These are phyloP conservation scores for Vireo altiloquus DNA, from an alignment of 2,113 vertebrate genomes.

Conservation along the genomic window DNA sequence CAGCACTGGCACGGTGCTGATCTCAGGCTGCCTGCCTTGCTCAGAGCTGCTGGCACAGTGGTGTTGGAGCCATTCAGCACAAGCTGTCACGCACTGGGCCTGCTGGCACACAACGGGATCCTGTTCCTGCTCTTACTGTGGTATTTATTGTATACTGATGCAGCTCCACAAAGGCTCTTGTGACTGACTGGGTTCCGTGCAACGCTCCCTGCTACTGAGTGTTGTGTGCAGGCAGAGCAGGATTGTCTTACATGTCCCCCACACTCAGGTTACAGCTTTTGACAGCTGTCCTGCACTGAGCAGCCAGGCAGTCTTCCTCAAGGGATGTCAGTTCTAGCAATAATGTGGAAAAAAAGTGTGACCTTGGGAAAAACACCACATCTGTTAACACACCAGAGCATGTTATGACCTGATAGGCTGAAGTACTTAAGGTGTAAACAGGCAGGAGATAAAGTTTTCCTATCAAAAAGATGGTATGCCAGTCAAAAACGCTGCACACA, in stretches of 20 bases:
- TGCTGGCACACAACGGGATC: neutral
- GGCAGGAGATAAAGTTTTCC: neutral
- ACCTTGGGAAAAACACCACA: neutral
- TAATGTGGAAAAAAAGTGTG: neutral
- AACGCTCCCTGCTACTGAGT: accelerated
- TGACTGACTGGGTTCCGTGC: neutral
- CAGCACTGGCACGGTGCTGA: accelerated
- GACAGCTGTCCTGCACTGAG: accelerated
- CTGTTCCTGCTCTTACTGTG: neutral
- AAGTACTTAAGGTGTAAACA: neutral
- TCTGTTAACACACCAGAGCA: neutral
- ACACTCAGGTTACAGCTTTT: accelerated
- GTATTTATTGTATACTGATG: neutral
- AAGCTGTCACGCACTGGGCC: accelerated
- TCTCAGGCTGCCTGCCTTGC: accelerated
- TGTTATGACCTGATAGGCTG: neutral
- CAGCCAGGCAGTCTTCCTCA: neutral
- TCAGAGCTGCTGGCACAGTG: neutral
- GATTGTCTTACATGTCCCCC: neutral
- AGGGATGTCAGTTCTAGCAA: neutral
- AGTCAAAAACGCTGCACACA: accelerated
- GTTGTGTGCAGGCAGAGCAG: neutral
- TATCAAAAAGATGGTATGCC: neutral
- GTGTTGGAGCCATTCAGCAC: neutral
- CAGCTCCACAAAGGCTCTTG: neutral